Base-by-base conservation (phyloP, 2,888 invertebrate genomes). In the Agapostemon virescens region DNA sequence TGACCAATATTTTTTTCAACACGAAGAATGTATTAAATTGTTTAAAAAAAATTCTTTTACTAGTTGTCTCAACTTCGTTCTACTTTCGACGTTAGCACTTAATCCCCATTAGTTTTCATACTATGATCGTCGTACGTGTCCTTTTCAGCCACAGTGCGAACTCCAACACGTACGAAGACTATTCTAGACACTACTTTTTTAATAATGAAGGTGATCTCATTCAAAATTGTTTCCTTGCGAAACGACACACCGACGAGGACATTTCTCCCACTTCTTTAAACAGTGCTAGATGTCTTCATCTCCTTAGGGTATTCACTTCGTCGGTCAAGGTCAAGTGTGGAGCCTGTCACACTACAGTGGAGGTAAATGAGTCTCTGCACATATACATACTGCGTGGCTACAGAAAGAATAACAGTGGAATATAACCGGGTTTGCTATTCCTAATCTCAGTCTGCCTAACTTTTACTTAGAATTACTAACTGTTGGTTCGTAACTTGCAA, bases 261-360 rank as follows among this genome's bases (percentile, higher is more conserved):
- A 20, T 58, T 58, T 58, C 58, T 17, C 58, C 30, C 58, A 58
- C 58, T 30, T 58, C 30, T 58, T 30, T 30, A 30, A 33, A 58
- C 58, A 17, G 7, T 58, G 58, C 17, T 30, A 26, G 30, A 30
- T 58, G 30, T 58, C 58, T 58, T 58, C 58, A 58, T 58, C 17
- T 58, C 58, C 55, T 58, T 30, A 26, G 58, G 58, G 58, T 58
- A 58, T 58, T 58, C 58, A 30, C 30, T 58, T 30, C 58, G 58
- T 30, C 58, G 58, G 58, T 58, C 58, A 58, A 58, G 58, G 58
- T 30, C 58, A 20, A 58, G 30, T 30, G 58, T 58, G 30, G 58
- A 58, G 58, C 30, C 20, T 30, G 58, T 58, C 58, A 30, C 6
- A 2, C 30, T 58, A 58, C 30, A 58, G 30, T 58, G 30, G 30